Conservation (phyloP, 2,113 vertebrate species). For the Ornithorhynchus anatinus region DNA sequence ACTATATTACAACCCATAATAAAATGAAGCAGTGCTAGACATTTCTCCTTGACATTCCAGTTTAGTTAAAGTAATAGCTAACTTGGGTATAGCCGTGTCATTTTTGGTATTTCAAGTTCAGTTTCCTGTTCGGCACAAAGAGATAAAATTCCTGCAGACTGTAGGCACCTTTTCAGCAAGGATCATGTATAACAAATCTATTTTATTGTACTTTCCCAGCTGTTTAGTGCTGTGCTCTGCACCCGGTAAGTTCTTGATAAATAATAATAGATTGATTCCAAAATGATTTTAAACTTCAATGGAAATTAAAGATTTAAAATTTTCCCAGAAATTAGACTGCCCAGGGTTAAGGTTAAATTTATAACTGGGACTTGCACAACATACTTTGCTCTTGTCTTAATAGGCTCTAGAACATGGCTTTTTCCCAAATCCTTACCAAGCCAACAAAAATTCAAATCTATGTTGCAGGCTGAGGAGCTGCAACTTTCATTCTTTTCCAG, state of each 20-base stretch:
- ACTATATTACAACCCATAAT: background rate
- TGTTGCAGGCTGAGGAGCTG: background rate
- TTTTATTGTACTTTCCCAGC: background rate
- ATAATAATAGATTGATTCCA: no score
- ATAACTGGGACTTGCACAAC: no score
- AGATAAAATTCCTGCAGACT: background rate
- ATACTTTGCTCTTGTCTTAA: no score
- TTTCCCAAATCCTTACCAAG: background rate
- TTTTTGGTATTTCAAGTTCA: background rate
- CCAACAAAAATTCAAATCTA: background rate
- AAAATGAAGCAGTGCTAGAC: background rate
- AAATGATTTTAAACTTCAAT: no score
- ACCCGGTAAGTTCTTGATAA: no score
- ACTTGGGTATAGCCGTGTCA: background rate
- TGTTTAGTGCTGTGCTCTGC: background rate
- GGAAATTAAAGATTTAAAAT: no score
- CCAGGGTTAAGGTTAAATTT: no score
- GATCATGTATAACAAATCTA: background rate
- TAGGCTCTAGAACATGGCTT: background rate
- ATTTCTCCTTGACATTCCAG: background rate
- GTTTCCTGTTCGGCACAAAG: background rate
- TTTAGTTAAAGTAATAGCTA: background rate
- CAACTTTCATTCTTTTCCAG: background rate
- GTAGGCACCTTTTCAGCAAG: background rate
- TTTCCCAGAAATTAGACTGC: no score